These are phyloP conservation scores for Cotesia typhae DNA, from an alignment of 1,140 invertebrate genomes.

Conservation along the genomic window DNA sequence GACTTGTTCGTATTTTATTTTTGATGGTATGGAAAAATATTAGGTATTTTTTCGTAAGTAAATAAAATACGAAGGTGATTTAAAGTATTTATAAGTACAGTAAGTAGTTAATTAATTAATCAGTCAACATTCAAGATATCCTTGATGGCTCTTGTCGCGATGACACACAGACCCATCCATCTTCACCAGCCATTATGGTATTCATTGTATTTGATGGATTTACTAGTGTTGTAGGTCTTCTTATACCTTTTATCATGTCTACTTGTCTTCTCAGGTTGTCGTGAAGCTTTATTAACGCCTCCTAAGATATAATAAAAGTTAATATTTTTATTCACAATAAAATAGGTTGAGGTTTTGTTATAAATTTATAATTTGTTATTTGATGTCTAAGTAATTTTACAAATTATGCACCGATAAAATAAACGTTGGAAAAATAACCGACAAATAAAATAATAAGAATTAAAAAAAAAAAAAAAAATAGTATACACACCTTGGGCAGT, in stretches of 20 bases:
- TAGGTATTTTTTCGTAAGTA: not conserved
- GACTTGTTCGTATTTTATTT: not conserved
- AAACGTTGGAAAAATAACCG: too few species aligned
- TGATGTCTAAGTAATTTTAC: too few species aligned
- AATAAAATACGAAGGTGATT: not conserved
- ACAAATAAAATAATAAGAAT: too few species aligned
- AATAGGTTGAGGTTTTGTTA: too few species aligned
- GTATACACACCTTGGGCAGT: too few species aligned
- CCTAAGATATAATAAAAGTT: constrained; percentile 55
- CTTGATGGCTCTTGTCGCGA: constrained; percentile 54
- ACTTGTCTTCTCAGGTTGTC: constrained; percentile 72
- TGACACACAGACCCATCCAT: constrained; percentile 62
- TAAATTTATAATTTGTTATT: too few species aligned
- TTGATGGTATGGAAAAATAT: constrained; percentile 8
- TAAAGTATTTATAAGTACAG: not conserved
- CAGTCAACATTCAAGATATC: constrained; percentile 44
- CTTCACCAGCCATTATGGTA: constrained; percentile 47
- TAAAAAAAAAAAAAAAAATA: too few species aligned
- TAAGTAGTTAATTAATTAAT: not conserved
- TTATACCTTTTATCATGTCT: constrained; percentile 62
- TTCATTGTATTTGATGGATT: constrained; percentile 28
- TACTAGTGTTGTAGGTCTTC: constrained; percentile 33
- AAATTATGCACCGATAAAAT: too few species aligned
- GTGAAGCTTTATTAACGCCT: constrained; percentile 72
- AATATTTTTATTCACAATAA: not conserved